Evolutionary conservation across 2,797 vertebrate genomes (phyloP), one percentile per base, ranked within the genome.

Genomic region (Callimico goeldii): DNA sequence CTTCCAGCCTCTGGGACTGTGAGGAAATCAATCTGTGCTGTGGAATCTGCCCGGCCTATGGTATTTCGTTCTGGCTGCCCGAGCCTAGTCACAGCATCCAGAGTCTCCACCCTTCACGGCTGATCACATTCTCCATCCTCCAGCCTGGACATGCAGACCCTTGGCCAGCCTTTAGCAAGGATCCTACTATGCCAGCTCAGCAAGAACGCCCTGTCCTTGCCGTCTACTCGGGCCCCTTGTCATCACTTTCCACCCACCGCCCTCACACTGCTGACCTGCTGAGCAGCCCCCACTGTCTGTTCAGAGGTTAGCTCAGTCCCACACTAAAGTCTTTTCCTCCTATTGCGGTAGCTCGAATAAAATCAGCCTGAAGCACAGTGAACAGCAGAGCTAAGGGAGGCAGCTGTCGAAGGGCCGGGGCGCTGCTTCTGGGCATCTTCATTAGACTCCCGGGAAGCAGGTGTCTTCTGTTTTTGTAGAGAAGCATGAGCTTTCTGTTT

Each of bases 51-150:
- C 20, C 43, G 13, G 10, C 11, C 72, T 7, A 0, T 26, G 72
- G 36, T 11, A 22, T 73, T 73, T 11, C 7, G 13, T 7, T 24
- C 11, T 0, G 1, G 14, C 36, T 0, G 0, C 28, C 3, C 0
- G 1, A 5, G 39, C 39, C 4, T 24, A 14, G 36, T 73, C 72
- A 72, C 67, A 24, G 33, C 7, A 17, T n/a, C 33, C 4, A 7
- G 15, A 19, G 33, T 17, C 64, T 4, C 15, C 33, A n/a, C 7
- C 33, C 15, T 67, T n/a, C 7, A n/a, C 2, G 7, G 15, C 64
- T 67, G 33, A n/a, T n/a, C 64, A n/a, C 0, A 0, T 19, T 67
- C 64, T 67, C 33, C 64, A 0, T n/a, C 64, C 64, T n/a, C 64
- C 33, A 8, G 15, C 33, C 33, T 67, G 64, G 64, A n/a, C 33